These are phyloP conservation scores for Cylloceria caligata DNA, from an alignment of 2,888 invertebrate genomes.

Conservation along the genomic window DNA sequence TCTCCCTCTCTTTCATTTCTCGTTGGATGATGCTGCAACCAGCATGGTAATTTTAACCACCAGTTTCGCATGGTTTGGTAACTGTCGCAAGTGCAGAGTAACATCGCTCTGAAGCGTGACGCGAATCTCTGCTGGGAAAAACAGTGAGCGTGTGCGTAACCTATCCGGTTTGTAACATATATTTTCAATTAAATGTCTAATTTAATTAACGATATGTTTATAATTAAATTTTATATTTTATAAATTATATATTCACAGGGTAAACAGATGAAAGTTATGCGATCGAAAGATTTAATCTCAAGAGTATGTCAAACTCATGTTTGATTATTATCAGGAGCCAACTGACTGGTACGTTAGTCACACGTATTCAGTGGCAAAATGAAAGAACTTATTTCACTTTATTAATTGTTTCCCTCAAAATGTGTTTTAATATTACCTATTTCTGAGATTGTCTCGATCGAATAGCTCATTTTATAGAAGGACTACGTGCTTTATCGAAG, in stretches of 20 bases:
- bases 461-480: not conserved
- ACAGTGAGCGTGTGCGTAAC: slow-evolving; percentile 10
- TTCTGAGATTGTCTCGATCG: not conserved
- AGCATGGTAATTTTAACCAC: slow-evolving; percentile 57
- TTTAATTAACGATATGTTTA: slow-evolving; percentile 17
- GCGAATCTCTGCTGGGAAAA: slow-evolving; percentile 37
- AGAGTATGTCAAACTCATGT: too few relatives aligned
- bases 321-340: too few relatives aligned
- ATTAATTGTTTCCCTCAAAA: too few relatives aligned
- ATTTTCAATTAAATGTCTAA: slow-evolving; percentile 49
- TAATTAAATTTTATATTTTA: slow-evolving; percentile 31
- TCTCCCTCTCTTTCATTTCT: slow-evolving; percentile 28
- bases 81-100: slow-evolving; percentile 49
- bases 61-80: slow-evolving; percentile 50
- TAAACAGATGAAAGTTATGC: too few relatives aligned
- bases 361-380: too few relatives aligned
- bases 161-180: slow-evolving; percentile 13
- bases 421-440: not conserved
- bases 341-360: too few relatives aligned
- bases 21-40: slow-evolving; percentile 33
- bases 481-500: not conserved
- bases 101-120: slow-evolving; percentile 35
- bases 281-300: too few relatives aligned
- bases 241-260: too few relatives aligned
- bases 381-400: too few relatives aligned